Percentiles rank a stretch among this genome's conserved stretches.
Evolutionary conservation across 2,113 vertebrate genomes (phyloP).

Genomic region (Cavia aperea): DNA sequence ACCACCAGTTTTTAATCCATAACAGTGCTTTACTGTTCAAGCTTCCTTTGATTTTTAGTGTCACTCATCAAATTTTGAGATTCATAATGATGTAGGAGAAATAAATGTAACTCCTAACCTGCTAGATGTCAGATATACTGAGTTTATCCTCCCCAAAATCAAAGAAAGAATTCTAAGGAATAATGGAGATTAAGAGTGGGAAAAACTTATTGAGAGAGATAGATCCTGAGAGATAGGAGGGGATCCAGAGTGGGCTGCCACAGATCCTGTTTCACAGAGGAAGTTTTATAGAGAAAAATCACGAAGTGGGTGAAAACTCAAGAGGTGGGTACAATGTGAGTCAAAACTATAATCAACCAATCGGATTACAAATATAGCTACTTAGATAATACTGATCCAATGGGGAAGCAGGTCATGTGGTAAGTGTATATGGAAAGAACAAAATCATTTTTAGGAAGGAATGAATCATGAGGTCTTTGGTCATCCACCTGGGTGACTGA

Average conservation of each 20-base stretch:
- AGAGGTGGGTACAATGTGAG: background rate
- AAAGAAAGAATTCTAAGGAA: background rate
- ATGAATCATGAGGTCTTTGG: background rate
- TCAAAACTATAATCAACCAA: background rate
- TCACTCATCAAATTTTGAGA: background rate
- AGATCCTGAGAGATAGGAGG: background rate
- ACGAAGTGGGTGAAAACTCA: background rate
- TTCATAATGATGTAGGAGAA: background rate
- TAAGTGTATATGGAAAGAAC: background rate
- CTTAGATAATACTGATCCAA: background rate
- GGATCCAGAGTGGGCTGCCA: background rate
- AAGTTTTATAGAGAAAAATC: background rate
- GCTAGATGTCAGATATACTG: background rate
- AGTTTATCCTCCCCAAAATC: background rate
- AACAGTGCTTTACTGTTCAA: background rate
- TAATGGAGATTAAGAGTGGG: background rate
- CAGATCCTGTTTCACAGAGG: background rate
- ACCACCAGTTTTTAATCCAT: too few species aligned
- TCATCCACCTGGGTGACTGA: background rate
- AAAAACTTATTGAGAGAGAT: background rate
- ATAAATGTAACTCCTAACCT: background rate
- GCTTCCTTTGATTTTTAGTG: background rate
- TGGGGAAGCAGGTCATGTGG: background rate
- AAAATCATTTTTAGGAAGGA: background rate
- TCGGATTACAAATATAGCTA: background rate